A percentile compares a stretch with the other conserved stretches of the same genome.
Evolutionary conservation across 2,888 invertebrate genomes (phyloP).

Genomic region (Ennomos erosarius): DNA sequence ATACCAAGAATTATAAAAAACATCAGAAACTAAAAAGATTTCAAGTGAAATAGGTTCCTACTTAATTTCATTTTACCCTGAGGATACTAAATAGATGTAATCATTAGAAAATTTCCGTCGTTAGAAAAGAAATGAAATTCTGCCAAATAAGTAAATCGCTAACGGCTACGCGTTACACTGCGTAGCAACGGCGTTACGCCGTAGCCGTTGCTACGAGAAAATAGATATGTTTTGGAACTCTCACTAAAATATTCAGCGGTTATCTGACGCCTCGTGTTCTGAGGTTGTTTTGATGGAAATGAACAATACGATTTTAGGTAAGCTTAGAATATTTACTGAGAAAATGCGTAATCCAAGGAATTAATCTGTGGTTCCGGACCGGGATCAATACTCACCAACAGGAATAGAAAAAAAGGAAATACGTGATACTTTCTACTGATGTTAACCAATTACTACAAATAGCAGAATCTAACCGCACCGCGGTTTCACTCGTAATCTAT

Average conservation of each 20-base stretch:
- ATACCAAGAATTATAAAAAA: not conserved
- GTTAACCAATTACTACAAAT: no score
- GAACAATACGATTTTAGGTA: conserved; percentile 3
- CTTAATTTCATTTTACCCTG: conserved; percentile 4
- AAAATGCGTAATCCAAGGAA: not conserved
- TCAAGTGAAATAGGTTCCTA: not conserved
- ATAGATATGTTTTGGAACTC: conserved; percentile 10
- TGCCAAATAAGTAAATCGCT: conserved; percentile 9
- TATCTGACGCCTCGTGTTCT: not conserved
- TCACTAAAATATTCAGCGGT: conserved; percentile 18
- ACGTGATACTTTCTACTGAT: no score
- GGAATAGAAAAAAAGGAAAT: no score
- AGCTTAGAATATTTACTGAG: conserved; percentile 11
- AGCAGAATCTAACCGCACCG: no score
- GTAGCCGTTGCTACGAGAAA: conserved; percentile 27
- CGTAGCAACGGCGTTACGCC: conserved; percentile 21
- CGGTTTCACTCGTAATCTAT: no score
- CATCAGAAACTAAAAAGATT: not conserved
- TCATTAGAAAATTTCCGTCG: conserved; percentile 19
- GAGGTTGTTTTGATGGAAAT: conserved; percentile 16
- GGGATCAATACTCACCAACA: no score
- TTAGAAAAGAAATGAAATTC: conserved; percentile 11
- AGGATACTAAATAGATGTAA: conserved; percentile 23
- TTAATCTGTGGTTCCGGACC: not conserved
- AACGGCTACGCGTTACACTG: conserved; percentile 21